Percentiles rank a stretch among this genome's conserved stretches.
These are phyloP conservation scores for Aphodius sticticus DNA, from an alignment of 2,888 invertebrate genomes.

Conservation along the genomic window DNA sequence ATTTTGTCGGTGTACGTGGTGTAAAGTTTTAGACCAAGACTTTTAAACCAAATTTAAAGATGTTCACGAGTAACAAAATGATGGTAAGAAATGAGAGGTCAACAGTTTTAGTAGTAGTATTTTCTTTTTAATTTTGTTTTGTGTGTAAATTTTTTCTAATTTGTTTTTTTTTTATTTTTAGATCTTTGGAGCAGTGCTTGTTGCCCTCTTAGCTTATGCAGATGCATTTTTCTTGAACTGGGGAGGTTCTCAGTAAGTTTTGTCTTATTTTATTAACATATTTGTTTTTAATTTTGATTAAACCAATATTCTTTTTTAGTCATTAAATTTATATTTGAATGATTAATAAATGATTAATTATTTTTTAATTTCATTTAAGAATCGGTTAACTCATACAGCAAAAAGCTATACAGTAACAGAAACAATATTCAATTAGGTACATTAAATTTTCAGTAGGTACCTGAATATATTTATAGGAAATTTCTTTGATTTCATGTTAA, in stretches of 20 bases:
- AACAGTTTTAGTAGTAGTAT: neutral
- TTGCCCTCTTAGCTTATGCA: conserved; percentile 25
- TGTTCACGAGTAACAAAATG: conserved; percentile 29
- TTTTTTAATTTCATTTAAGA: neutral
- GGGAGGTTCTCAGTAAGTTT: conserved; percentile 34
- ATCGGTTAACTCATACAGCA: no score
- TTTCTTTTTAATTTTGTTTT: neutral
- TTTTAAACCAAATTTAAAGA: conserved; percentile 24
- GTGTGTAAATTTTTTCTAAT: neutral
- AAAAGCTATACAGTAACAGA: no score
- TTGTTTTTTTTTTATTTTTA: conserved; percentile 28
- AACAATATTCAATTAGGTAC: no score
- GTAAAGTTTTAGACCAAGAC: conserved; percentile 25
- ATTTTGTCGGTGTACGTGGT: conserved; percentile 31
- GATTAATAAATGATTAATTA: no score
- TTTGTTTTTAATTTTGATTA: neutral
- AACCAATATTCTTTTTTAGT: neutral
- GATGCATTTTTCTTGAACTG: conserved; percentile 32
- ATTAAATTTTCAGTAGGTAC: no score
- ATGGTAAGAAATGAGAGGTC: conserved; percentile 28
- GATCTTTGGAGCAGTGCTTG: conserved; percentile 31
- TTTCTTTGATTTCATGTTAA: no score
- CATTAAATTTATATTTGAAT: no score
- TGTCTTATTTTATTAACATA: conserved; percentile 10
- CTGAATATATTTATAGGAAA: no score